Base-by-base conservation (phyloP, 2,113 vertebrate genomes). In the Tylochromis polylepis region DNA sequence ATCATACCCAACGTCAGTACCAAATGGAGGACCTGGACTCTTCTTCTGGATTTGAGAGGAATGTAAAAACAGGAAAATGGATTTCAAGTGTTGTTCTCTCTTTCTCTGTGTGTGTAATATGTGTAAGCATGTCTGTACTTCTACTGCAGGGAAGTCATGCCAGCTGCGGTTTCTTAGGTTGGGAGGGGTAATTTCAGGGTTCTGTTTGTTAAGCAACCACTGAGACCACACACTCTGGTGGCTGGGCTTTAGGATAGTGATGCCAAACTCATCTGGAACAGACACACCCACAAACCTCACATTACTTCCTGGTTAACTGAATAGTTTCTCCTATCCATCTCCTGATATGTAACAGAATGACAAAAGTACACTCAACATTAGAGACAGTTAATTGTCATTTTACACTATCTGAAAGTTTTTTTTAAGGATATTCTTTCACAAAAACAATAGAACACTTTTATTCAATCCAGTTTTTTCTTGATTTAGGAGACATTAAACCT, bases 231-330 rank as follows among this genome's bases (percentile, higher is more conserved):
- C 82, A 18, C 87, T 87, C 91, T 95, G 95, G 14, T 90, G 88
- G 83, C 96, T 88, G 27, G 98, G 98, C 34, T 86, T 93, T 27
- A 99, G 95, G 78, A 98, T 20, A 6, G 97, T 98, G 79, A 98
- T 96, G 79, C 94, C 97, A 86, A 96, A 90, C 53, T 95, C 91
- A 58, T 93, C 98, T 99, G 92, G 27, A 81, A 65, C n/a, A 88
- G 82, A 88, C 27, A 8, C 29, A 82, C 10, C 2, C 8, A 5
- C 86, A 46, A 36, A 60, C 10, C 2, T 85, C 10, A 81, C 20
- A 11, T 83, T 49, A 59, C 12, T 65, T 77, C 46, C 65, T 57
- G n/a, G 5, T 49, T 20, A 75, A 49, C 9, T 46, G 41, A 18
- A 18, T 22, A 49, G 10, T 11, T 75, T 75, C 15, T 29, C 18